Base-by-base conservation (phyloP, 2,888 invertebrate species). In the Germaria angustata region DNA sequence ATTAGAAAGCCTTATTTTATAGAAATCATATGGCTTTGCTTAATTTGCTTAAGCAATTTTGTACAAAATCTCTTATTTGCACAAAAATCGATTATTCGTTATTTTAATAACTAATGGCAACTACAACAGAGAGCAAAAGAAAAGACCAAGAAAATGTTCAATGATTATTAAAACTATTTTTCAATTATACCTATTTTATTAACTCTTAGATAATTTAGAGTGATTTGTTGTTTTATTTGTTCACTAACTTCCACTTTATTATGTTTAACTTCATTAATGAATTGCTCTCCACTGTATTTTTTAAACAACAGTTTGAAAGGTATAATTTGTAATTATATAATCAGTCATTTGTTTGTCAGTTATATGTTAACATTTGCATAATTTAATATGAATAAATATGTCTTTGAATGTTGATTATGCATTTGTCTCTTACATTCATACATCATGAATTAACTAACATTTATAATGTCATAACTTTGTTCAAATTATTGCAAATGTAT, bases 281-380 rank as follows among this genome's bases (percentile, higher is more conserved):
- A 20, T 59, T 13, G 2, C 9, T 0, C 36, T 17, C 36, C 7
- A 34, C 5, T 44, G 32, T 34, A 17, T 1, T n/a, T 17, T 2
- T 5, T 28, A 36, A 41, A 13, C 15, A 2, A 28, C 24, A 20
- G 22, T 53, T 73, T 41, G 15, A 41, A 53, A 44, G 13, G 32
- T 46, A 65, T 68, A 57, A 44, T 49, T 51, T 61, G 32, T 72
- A 71, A 81, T 81, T 81, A 77, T 66, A 61, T 53, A 77, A 72
- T 81, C 81, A 55, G 44, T 81, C 77, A 71, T 32, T 61, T 36
- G 39, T 81, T 59, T 77, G 59, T 72, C 71, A 72, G 61, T 81
- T 55, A 71, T 61, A 22, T 34, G 34, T 17, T 41, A 20, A 68
- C 36, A 41, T 71, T 63, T 63, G 32, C 22, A 51, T 61, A 55